These are phyloP conservation scores for Nothocercus julius DNA, from an alignment of 2,113 vertebrate species.

Conservation along the genomic window DNA sequence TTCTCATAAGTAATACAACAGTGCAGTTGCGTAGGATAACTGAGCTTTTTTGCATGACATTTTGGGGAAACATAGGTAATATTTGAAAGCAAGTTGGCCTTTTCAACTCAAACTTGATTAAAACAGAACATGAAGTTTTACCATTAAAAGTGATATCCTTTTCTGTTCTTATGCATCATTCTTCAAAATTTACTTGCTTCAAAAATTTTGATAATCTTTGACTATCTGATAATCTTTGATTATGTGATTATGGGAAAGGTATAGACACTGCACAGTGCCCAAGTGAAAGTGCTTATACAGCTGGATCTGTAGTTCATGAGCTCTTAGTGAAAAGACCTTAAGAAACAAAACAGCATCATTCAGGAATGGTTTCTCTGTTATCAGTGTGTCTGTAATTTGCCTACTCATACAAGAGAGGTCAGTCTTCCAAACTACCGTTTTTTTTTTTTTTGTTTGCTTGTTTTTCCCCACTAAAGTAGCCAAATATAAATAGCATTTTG, in stretches of 20 bases:
- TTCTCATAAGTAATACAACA: neutral
- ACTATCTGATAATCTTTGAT: neutral
- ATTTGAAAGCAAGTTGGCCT: neutral
- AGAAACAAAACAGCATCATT: too few relatives aligned
- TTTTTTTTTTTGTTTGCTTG: too few relatives aligned
- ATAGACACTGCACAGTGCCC: neutral
- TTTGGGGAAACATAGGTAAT: neutral
- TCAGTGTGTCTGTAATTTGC: neutral
- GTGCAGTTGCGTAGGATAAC: neutral
- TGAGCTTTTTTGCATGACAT: neutral
- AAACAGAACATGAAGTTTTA: neutral
- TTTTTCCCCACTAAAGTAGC: neutral
- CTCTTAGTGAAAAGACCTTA: neutral
- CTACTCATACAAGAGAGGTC: neutral
- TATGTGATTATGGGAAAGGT: neutral
- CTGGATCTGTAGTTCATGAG: neutral
- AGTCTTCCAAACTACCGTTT: neutral
- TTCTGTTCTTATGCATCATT: neutral
- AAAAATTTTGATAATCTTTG: neutral
- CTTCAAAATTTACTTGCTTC: neutral
- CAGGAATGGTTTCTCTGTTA: too few relatives aligned
- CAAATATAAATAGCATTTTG: neutral
- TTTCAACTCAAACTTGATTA: neutral
- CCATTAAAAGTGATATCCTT: neutral
- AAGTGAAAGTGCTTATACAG: neutral